Base-by-base conservation (phyloP, 2,113 vertebrate genomes). In the Carollia perspicillata region DNA sequence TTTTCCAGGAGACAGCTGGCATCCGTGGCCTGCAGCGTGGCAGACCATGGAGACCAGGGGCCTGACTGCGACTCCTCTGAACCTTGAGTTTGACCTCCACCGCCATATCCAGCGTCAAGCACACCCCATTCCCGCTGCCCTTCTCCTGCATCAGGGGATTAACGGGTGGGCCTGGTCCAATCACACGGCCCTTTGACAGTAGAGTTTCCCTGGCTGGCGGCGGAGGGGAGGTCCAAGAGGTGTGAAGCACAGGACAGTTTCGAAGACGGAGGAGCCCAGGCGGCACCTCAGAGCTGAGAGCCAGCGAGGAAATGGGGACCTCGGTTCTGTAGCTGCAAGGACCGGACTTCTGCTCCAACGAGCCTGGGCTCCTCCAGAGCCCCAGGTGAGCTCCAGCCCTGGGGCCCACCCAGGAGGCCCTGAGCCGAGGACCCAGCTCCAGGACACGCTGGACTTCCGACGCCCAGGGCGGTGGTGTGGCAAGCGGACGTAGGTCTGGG, bases 81-180 rank as follows among this genome's bases (percentile, higher is more conserved):
- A 51, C 60, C 40, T 11, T 18, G 37, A 58, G 66, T 1, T 1
- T 53, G 40, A 77, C 11, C 74, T 81, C 47, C 2, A 0, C 37
- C n/a, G 3, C 42, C 13, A 0, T 0, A 71, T n/a, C 26, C 83
- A 26, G 69, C 69, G 4, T 6, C 1, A 0, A 2, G 42, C 13
- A 4, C 44, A 18, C 2, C 44, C 16, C 0, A 0, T 28, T 18
- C 37, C n/a, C 11, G 0, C 37, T 1, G 20, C 17, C 22, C 35
- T 26, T 23, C 53, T 26, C 72, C 37, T 3, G 26, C 53, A 20
- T 74, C 8, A 65, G 20, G 23, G 16, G 37, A 40, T 53, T 60
- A 6, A 13, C 44, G 14, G 1, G 0, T 0, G 9, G 40, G 40
- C n/a, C 71, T 47, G 60, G 22, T 37, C 69, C 26, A 7, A 40